A percentile compares a stretch with the other conserved stretches of the same genome.
Evolutionary conservation across 1,140 invertebrate species (phyloP).

Genomic region (Heliconius hewitsoni): DNA sequence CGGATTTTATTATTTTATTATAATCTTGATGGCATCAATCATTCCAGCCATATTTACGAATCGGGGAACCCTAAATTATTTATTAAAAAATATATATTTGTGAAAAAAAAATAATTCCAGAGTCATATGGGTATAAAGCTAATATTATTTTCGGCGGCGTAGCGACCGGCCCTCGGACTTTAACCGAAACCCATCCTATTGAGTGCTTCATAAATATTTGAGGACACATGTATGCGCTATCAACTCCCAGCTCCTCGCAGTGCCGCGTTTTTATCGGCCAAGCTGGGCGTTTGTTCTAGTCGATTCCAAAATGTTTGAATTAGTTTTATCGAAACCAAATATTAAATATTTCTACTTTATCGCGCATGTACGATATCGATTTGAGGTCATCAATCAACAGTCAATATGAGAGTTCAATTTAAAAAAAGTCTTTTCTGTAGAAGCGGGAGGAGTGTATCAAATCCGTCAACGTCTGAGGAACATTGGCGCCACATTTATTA

Average conservation of each 20-base stretch:
- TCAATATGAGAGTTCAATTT: conserved; percentile 34
- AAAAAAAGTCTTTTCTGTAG: conserved; percentile 29
- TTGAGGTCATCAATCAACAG: conserved; percentile 33
- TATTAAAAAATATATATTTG: too few species aligned
- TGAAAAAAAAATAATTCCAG: neutral
- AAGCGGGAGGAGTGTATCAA: conserved; percentile 27
- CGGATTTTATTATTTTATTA: too few species aligned
- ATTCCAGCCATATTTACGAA: too few species aligned
- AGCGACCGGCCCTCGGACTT: conserved; percentile 13
- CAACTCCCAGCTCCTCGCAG: conserved; percentile 1
- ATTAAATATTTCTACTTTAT: conserved; percentile 19
- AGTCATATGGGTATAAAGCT: too few species aligned
- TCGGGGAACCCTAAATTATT: too few species aligned
- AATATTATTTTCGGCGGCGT: too few species aligned
- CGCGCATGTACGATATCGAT: conserved; percentile 24
- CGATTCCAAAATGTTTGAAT: conserved; percentile 5
- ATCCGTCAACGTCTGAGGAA: conserved; percentile 28
- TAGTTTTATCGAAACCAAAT: neutral
- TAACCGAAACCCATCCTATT: conserved; percentile 31
- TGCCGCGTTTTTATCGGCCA: neutral
- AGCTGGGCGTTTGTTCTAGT: too few species aligned
- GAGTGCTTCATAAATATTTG: conserved; percentile 41
- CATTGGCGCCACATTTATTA: conserved; percentile 34
- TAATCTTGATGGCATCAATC: too few species aligned
- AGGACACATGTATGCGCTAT: conserved; percentile 35